Evolutionary conservation across 2,888 invertebrate species (phyloP).

Genomic region (Limnephilus marmoratus): DNA sequence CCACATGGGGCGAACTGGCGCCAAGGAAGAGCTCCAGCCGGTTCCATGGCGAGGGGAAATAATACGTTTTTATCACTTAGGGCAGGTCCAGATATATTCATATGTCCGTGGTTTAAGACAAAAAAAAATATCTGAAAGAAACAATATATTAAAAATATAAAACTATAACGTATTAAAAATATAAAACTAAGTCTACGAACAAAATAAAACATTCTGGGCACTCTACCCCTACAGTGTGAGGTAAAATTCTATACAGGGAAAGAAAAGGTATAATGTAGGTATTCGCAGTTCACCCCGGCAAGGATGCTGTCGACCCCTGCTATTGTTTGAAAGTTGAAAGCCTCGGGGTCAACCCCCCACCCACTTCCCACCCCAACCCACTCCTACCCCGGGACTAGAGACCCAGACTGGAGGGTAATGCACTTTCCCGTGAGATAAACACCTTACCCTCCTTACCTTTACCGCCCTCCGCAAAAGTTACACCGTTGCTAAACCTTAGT

Average conservation of each 20-base stretch:
- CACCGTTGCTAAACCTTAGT: neutral
- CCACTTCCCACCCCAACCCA: constrained; percentile 63
- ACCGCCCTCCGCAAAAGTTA: neutral
- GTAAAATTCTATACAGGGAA: neutral
- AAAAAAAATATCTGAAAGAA: too few relatives aligned
- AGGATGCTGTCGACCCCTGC: constrained; percentile 26
- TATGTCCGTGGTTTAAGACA: too few relatives aligned
- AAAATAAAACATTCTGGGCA: neutral
- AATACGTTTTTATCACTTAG: too few relatives aligned
- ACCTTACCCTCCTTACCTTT: constrained; percentile 51
- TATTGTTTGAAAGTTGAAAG: neutral
- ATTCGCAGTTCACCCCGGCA: neutral
- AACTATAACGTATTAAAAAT: neutral
- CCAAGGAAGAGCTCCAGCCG: too few relatives aligned
- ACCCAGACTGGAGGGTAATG: constrained; percentile 51
- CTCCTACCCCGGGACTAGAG: neutral
- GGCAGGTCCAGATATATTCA: too few relatives aligned
- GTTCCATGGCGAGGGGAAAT: too few relatives aligned
- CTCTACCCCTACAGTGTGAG: neutral
- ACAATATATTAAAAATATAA: too few relatives aligned
- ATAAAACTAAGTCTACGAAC: neutral
- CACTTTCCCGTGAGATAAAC: constrained; percentile 60
- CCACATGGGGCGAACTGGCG: too few relatives aligned
- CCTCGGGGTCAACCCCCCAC: constrained; percentile 45
- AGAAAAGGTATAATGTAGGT: neutral